phyloP scores from a whole-genome alignment of 2,113 vertebrate species.

The Bos indicus region DNA sequence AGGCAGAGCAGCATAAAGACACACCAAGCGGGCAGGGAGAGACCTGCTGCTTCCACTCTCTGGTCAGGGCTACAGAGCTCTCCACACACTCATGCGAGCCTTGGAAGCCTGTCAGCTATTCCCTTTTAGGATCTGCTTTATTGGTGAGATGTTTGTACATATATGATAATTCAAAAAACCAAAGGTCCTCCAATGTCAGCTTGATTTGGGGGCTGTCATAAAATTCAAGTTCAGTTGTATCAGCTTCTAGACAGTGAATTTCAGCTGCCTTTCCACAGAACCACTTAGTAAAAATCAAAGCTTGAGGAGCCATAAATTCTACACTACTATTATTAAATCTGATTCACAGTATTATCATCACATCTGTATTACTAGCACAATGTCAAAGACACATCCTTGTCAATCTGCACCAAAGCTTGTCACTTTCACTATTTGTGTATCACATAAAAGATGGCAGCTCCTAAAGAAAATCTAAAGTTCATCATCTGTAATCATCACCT shows the following conservation, averaged over 20 bases:
- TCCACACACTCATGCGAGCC: not conserved
- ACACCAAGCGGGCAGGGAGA: not conserved
- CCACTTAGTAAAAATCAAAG: not conserved
- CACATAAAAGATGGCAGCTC: not conserved
- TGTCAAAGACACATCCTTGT: not conserved
- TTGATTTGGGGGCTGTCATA: not conserved
- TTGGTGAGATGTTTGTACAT: not conserved
- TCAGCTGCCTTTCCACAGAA: not conserved
- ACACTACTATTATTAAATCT: not conserved
- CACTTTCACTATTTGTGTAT: not conserved
- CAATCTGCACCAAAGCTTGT: not conserved
- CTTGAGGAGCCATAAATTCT: not conserved
- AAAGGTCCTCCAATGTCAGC: not conserved
- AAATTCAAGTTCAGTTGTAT: slow-evolving; percentile 7
- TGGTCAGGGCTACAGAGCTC: not conserved
- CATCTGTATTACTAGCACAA: not conserved
- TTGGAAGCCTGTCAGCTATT: not conserved
- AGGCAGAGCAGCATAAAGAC: not conserved
- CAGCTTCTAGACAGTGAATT: not conserved
- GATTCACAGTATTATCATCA: not conserved
- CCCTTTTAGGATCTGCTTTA: not conserved
- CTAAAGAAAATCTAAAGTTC: not conserved
- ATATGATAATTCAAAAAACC: not conserved
- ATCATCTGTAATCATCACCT: not conserved
- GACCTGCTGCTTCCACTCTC: not conserved